phyloP scores from a whole-genome alignment of 2,888 invertebrate species.

The Drosophila macrospina region DNA sequence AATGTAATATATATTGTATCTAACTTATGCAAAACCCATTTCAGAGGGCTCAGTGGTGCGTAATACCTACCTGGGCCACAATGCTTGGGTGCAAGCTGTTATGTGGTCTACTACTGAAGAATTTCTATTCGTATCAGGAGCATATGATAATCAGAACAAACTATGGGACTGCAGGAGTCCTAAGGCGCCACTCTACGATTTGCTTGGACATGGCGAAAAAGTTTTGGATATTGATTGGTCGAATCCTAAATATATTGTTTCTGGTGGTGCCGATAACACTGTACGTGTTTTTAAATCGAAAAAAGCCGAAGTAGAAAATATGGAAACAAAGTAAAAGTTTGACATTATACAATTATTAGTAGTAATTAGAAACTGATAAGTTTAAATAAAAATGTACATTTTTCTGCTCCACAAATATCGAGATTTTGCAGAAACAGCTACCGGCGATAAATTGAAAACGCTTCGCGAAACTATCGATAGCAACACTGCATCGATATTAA shows the following conservation, averaged over 20 bases:
- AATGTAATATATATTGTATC: not conserved
- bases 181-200: constrained; percentile 95
- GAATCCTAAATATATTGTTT: constrained; percentile 92
- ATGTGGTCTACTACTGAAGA: constrained; percentile 94
- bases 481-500: constrained; percentile 55
- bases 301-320: constrained; percentile 67
- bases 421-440: constrained; percentile 10
- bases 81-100: constrained; percentile 96
- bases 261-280: constrained; percentile 97
- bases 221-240: constrained; percentile 98
- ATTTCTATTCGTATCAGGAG: constrained; percentile 95
- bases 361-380: constrained; percentile 42
- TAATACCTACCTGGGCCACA: constrained; percentile 93
- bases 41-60: constrained; percentile 95
- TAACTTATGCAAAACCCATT: constrained; percentile 59
- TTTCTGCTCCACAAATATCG: constrained; percentile 36
- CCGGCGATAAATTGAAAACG: constrained; percentile 51
- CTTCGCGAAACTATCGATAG: constrained; percentile 47
- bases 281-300: constrained; percentile 93
- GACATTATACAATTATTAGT: constrained; percentile 34
- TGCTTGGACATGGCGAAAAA: constrained; percentile 97
- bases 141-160: constrained; percentile 96
- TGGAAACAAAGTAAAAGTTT: constrained; percentile 55
- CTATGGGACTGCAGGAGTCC: constrained; percentile 98
- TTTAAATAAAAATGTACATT: constrained; percentile 56